Evolutionary conservation across 35 echinoderm and acorn worm species (phyloP), one percentile per base, ranked within the genome.

Genomic region (Ophioderma brevispina): DNA sequence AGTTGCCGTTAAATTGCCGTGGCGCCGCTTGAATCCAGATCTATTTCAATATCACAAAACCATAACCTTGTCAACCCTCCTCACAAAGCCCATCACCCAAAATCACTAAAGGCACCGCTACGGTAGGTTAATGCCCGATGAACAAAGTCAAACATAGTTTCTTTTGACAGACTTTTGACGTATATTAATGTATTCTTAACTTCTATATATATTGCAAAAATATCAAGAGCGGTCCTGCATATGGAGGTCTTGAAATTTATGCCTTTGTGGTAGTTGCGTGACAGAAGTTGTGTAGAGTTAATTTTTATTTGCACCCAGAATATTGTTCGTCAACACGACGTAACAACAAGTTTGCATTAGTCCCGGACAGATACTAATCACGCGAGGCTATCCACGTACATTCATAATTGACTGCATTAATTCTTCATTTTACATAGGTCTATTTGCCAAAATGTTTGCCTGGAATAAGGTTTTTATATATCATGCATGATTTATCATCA

Each of bases 1-100:
- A 70, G 59, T 70, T 70, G 59, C 59, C 28, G 59, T 70, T 70
- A 70, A 70, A 70, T 70, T 70, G 59, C 59, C 23, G 59, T 70
- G 59, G 59, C 59, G 59, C 59, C 59, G 1, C 17, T 8, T 70
- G 59, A 70, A 70, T 70, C 59, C 59, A 30, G n/a, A 15, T 70
- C 59, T 70, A 15, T 70, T 70, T 18, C 4, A 70, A 25, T 70
- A 70, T 30, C n/a, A 25, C 59, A 6, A 46, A 46, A 6, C 59
- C 5, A 13, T 13, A 70, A 70, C 59, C 59, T 70, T 70, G 59
- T 70, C 59, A 70, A 13, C 17, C 28, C 28, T 70, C 23, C 23
- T 70, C 46, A 52, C 21, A 52, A 52, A 52, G 46, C 8, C 46
- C 46, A 52, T 52, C 46, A 52, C 21, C 46, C 46, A 70, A 70